Percentiles rank a stretch among this genome's conserved stretches.
phyloP scores from a whole-genome alignment of 2,888 invertebrate genomes.

The Platycheirus rosarum region DNA sequence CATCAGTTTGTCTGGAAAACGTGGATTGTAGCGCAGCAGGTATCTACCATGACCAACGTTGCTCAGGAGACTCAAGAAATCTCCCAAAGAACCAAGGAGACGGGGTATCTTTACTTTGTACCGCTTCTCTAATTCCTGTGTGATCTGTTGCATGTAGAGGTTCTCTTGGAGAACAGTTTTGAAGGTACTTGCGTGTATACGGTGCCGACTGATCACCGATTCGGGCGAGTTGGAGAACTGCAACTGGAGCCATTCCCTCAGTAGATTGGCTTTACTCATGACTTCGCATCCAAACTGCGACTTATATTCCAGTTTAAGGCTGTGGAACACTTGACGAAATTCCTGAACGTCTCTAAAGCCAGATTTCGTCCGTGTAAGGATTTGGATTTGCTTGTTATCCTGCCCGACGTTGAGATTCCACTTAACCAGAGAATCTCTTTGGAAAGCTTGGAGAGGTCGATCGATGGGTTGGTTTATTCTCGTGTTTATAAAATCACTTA shows the following conservation, averaged over 20 bases:
- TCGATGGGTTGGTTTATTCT: too few species aligned
- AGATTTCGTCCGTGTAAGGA: conserved; percentile 18
- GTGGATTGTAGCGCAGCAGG: conserved; percentile 77
- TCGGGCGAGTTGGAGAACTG: conserved; percentile 58
- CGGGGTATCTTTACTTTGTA: conserved; percentile 76
- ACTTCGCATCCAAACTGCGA: conserved; percentile 79
- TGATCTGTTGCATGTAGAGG: conserved; percentile 74
- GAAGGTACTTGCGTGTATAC: conserved; percentile 76
- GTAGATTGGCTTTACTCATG: conserved; percentile 78
- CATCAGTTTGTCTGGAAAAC: conserved; percentile 77
- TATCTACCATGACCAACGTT: conserved; percentile 76
- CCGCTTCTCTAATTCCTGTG: conserved; percentile 75
- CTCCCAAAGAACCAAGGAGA: conserved; percentile 76
- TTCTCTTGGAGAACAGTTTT: conserved; percentile 76
- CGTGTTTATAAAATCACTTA: conserved; percentile 2
- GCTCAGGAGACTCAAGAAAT: conserved; percentile 77
- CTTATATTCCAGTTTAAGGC: conserved; percentile 79
- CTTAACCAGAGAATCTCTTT: background rate
- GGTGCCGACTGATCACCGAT: conserved; percentile 70
- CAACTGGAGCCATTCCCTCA: conserved; percentile 79
- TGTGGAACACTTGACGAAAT: conserved; percentile 27
- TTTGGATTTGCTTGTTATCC: conserved; percentile 9
- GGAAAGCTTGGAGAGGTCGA: background rate
- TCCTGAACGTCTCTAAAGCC: background rate
- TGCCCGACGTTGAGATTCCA: conserved; percentile 45